Conservation (phyloP, 1,140 invertebrate species). For the Drosophila arawakana region DNA sequence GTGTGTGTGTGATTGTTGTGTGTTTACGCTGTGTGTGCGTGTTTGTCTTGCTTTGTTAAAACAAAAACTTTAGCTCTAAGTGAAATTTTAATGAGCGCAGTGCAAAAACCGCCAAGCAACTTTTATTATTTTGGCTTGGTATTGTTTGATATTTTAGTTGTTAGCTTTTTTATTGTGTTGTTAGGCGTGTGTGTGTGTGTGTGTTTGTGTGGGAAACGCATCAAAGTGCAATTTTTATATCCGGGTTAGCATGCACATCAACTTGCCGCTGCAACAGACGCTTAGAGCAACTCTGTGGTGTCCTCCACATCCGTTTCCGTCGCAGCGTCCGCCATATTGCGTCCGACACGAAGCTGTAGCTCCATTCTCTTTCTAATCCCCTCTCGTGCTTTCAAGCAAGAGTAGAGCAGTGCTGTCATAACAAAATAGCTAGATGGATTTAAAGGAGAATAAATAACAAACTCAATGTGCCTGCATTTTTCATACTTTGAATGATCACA, state of each 20-base stretch:
- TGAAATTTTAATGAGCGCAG: constrained; percentile 76
- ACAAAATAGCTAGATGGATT: too few relatives aligned
- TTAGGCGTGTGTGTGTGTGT: neutral
- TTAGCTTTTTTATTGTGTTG: constrained; percentile 16
- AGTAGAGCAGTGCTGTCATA: too few relatives aligned
- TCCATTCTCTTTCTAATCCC: neutral
- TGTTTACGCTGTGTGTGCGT: constrained; percentile 15
- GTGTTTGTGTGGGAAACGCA: constrained; percentile 51
- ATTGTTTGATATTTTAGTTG: constrained; percentile 64
- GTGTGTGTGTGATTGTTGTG: constrained; percentile 19
- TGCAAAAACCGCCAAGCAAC: constrained; percentile 58
- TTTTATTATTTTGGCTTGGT: constrained; percentile 65
- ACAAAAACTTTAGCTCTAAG: constrained; percentile 53
- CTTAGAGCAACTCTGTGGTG: constrained; percentile 27
- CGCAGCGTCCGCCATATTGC: constrained; percentile 34
- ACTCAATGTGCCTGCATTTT: too few relatives aligned
- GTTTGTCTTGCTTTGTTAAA: constrained; percentile 38
- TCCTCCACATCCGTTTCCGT: constrained; percentile 61
- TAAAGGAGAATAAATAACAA: too few relatives aligned
- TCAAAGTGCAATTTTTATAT: constrained; percentile 79
- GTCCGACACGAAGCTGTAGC: constrained; percentile 34
- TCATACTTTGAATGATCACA: too few relatives aligned
- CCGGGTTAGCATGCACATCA: constrained; percentile 53
- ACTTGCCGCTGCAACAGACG: constrained; percentile 23
- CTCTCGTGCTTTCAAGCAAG: too few relatives aligned